Base-by-base conservation (phyloP, 1,140 invertebrate genomes). In the Hydropsyche tenuis region DNA sequence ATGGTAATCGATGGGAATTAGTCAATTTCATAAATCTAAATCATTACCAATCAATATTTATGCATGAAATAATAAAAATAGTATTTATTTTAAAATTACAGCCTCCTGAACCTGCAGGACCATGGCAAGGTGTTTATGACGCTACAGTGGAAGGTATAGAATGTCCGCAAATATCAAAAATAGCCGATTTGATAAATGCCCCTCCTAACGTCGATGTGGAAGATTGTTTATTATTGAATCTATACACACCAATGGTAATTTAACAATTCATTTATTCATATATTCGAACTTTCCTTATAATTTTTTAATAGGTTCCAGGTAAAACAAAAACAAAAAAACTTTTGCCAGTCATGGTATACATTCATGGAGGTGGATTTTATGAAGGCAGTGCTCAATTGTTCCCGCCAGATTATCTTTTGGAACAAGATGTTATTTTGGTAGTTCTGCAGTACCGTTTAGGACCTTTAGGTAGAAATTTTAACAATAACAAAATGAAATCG, bases 341-440 rank as follows among this genome's bases (percentile, higher is more conserved):
- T n/a, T 51, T 60, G 4, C 82, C 82, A n/a, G 82, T 84, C 0
- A 75, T 80, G 72, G 87, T 93, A 3, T 94, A 88, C 84, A 85
- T 94, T 3, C 90, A 94, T 80, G 92, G 92, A 0, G 93, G 93
- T 9, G 87, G 87, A n/a, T 92, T 92, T 77, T 83, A 85, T 0
- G 84, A 83, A 69, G 90, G 91, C 7, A 87, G 86, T 1, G 86
- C 86, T 1, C 85, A 86, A 70, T 78, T 83, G 0, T 84, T 85
- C 23, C 88, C 89, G 0, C 88, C 90, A 0, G 89, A 91, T 73
- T 88, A 89, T 71, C 80, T 93, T 2, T 80, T 90, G 5, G 82
- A 85, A 25, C 86, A 89, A 48, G 85, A 87, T 27, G 84, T 93
- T 1, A 86, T 93, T 0, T 82, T 92, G n/a, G 90, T 92, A 1